These are phyloP conservation scores for Thalassaphorura encarpata DNA, from an alignment of 1,140 invertebrate species.

Conservation along the genomic window DNA sequence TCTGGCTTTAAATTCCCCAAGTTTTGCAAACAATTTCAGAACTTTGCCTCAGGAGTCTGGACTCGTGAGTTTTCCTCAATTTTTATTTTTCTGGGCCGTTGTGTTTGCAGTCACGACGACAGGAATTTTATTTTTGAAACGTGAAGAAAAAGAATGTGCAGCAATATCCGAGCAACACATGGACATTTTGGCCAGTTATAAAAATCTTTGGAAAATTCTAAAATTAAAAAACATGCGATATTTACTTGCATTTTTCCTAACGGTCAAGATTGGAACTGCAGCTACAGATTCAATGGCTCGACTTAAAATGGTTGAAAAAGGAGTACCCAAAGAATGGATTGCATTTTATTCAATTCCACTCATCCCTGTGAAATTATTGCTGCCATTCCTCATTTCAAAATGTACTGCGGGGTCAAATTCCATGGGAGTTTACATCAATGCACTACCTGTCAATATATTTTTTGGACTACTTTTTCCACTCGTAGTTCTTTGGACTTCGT, in stretches of 20 bases:
- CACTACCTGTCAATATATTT: background rate
- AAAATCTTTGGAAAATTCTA: conserved; percentile 69
- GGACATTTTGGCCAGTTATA: conserved; percentile 72
- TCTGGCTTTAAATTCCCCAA: conserved; percentile 48
- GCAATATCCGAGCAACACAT: conserved; percentile 41
- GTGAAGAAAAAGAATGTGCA: conserved; percentile 49
- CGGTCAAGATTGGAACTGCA: conserved; percentile 85
- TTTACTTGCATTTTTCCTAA: conserved; percentile 70
- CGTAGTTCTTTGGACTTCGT: background rate
- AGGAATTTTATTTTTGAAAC: conserved; percentile 80
- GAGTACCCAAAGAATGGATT: conserved; percentile 88
- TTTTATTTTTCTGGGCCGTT: conserved; percentile 90
- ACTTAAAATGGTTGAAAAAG: conserved; percentile 86
- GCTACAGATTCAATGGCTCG: conserved; percentile 89
- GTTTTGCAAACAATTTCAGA: conserved; percentile 48
- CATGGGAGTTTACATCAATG: background rate
- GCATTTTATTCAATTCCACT: conserved; percentile 47
- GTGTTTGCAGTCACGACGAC: conserved; percentile 84
- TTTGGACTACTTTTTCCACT: background rate
- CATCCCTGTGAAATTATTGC: background rate
- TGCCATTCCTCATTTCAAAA: background rate
- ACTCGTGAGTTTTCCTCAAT: conserved; percentile 38
- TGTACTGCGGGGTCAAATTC: background rate
- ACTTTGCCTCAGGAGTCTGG: background rate
- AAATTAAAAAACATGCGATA: conserved; percentile 66